These are phyloP conservation scores for Drosophila ficusphila DNA, from an alignment of 1,140 invertebrate species.

Conservation along the genomic window DNA sequence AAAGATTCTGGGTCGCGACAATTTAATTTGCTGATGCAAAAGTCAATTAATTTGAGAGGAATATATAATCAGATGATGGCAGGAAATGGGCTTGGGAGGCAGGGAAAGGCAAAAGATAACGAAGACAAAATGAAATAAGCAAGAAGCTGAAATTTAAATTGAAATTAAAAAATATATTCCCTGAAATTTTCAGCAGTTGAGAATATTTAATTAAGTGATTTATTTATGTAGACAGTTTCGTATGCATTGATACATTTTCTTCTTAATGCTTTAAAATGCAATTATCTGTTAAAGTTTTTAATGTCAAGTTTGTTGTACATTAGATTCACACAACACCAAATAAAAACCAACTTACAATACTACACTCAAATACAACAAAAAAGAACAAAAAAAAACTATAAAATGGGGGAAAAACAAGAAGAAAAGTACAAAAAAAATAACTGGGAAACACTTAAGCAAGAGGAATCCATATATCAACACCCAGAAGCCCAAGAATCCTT, in stretches of 20 bases:
- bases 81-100: neutral
- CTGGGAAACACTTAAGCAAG: neutral
- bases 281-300: neutral
- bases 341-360: neutral
- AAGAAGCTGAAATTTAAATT: neutral
- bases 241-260: too few species aligned
- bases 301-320: too few species aligned
- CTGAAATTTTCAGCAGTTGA: neutral
- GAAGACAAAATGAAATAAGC: constrained; percentile 3
- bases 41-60: constrained; percentile 45
- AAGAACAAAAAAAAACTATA: neutral
- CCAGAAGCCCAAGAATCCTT: constrained; percentile 44
- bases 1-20: constrained; percentile 43
- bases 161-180: neutral
- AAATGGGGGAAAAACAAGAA: neutral
- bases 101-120: neutral
- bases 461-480: neutral
- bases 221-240: too few species aligned
- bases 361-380: too few species aligned
- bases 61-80: constrained; percentile 30
- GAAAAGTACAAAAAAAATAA: neutral
- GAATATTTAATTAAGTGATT: neutral
- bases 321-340: too few species aligned
- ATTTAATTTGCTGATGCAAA: constrained; percentile 48
- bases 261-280: too few species aligned